These are phyloP conservation scores for Allobates femoralis DNA, from an alignment of 2,797 vertebrate species.

Conservation along the genomic window DNA sequence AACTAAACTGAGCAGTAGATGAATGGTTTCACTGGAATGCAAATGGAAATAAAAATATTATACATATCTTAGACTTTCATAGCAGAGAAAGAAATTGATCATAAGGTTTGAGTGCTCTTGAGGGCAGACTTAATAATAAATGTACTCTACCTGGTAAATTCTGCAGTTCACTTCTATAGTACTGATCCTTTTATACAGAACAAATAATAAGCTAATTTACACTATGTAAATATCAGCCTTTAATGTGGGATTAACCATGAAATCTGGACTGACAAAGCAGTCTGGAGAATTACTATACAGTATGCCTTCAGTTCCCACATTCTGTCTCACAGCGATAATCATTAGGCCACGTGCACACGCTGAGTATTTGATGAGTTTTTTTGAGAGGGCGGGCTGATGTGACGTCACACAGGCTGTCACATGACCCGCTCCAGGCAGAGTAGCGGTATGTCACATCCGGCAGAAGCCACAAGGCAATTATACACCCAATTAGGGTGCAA, in stretches of 20 bases:
- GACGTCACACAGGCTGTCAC: too few relatives aligned
- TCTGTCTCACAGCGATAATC: too few relatives aligned
- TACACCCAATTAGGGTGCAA: too few relatives aligned
- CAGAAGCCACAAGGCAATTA: too few relatives aligned
- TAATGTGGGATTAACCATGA: not conserved
- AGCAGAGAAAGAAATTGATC: not conserved
- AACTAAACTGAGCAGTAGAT: not conserved
- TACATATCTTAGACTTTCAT: not conserved
- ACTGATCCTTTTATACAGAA: not conserved
- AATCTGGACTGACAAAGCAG: not conserved
- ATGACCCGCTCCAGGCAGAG: too few relatives aligned
- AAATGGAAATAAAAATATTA: not conserved
- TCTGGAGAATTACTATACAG: not conserved
- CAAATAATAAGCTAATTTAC: not conserved
- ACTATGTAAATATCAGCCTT: slow-evolving; percentile 19
- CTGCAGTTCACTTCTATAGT: not conserved
- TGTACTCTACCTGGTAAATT: not conserved
- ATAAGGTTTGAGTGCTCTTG: not conserved
- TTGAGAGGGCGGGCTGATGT: too few relatives aligned
- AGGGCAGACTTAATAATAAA: not conserved
- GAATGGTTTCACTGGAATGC: not conserved
- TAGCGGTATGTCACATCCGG: too few relatives aligned
- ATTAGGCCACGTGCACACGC: too few relatives aligned
- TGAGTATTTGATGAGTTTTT: too few relatives aligned
- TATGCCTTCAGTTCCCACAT: not conserved